Base-by-base conservation (phyloP, 2,797 vertebrate genomes). In the Cottoperca gobio region DNA sequence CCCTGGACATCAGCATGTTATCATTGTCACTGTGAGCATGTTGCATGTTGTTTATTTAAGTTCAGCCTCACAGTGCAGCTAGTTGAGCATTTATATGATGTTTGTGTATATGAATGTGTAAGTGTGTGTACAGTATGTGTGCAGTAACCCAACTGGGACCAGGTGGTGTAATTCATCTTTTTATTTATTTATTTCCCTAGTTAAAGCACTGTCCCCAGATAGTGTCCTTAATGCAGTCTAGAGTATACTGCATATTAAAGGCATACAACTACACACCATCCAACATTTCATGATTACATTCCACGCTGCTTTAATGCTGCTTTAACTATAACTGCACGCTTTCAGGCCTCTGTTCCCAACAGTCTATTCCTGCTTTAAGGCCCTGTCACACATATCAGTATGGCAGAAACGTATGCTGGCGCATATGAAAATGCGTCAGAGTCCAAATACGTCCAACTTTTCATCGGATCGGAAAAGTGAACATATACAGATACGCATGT, bases 261-360 rank as follows among this genome's bases (percentile, higher is more conserved):
- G 10, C 26, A 61, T 24, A 28, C 33, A 46, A 37, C 70, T 28
- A 57, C 57, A 76, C 63, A 70, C 61, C 76, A 33, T 11, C 59
- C 42, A 24, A 21, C 43, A 24, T 49, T 82, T 86, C 53, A 85
- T 82, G 82, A 86, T 79, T 77, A 68, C 53, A 80, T 76, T 71
- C 79, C 74, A 84, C 73, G 65, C 64, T 21, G 63, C 35, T 80
- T 90, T 87, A 85, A 79, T 86, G n/a, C n/a, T n/a, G n/a, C n/a
- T 79, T 82, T 49, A 28, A 21, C 37, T 52, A 53, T 63, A 80
- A 72, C 58, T 24, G 33, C 35, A 39, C 73, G 70, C 58, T 67
- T 50, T 62, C 8, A 48, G 52, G 46, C 52, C 43, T 69, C 24
- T n/a, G 40, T 48, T 78, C 73, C 48, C 60, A 33, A 10, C 49